Base-by-base conservation (phyloP, 2,797 vertebrate genomes). In the Lophius americanus region DNA sequence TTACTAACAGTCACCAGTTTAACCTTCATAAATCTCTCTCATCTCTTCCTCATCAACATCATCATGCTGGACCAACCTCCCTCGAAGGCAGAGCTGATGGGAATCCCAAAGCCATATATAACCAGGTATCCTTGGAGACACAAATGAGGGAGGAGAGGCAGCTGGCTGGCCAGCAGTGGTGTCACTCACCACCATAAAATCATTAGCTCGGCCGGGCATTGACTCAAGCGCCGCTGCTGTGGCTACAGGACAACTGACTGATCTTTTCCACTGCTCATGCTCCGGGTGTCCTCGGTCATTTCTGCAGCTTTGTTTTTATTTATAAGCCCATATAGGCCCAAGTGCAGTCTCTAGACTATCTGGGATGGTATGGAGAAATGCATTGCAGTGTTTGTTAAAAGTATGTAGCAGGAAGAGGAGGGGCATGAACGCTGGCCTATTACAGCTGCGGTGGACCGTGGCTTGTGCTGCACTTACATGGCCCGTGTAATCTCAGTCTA, bases 401-500 rank as follows among this genome's bases (percentile, higher is more conserved):
- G 61, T 68, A 75, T 83, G 75, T 36, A 57, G 68, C 52, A 62
- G 74, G 38, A 51, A 60, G 37, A 62, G 73, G 52, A 61, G 60
- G 70, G 81, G 66, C 60, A 46, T 74, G 68, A 73, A 56, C 64
- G 59, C 55, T 68, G 75, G 58, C 64, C 71, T 77, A 61, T 73
- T 79, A 84, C 80, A 85, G 84, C 88, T 84, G 84, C 82, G 70
- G 82, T 65, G 69, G 77, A 79, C 85, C 71, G 81, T 46, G 72
- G 83, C 81, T 83, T 85, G 84, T 85, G 87, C 86, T 91, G 88
- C 85, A 85, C 85, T 92, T 82, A 88, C 89, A 87, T 77, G 73
- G 87, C 79, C 83, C 70, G 84, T 87, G 85, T 93, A 93, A 92
- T 92, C 89, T 92, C 87, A 90, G 92, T 92, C 88, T 90, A 90